phyloP scores from a whole-genome alignment of 1,140 invertebrate genomes.

The Pseudomyrmex gracilis region DNA sequence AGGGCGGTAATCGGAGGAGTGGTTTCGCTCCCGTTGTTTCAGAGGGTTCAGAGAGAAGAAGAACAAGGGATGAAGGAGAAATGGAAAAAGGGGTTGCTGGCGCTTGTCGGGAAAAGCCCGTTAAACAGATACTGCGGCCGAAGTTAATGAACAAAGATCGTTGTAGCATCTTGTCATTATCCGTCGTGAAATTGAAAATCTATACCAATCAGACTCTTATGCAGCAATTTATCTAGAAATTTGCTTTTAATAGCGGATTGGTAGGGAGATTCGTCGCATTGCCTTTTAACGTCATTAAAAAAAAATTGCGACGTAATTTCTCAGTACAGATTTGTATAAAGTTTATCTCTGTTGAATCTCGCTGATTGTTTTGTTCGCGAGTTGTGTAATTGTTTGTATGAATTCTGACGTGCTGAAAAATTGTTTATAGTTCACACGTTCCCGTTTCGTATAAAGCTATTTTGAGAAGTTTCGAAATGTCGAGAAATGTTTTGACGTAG shows the following conservation, averaged over 20 bases:
- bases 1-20: slow-evolving; percentile 53
- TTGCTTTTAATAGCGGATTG: background rate
- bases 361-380: background rate
- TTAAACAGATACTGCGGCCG: slow-evolving; percentile 44
- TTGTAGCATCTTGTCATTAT: slow-evolving; percentile 41
- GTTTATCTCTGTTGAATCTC: background rate
- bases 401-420: background rate
- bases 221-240: slow-evolving; percentile 19
- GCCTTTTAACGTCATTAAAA: background rate
- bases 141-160: slow-evolving; percentile 58
- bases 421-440: background rate
- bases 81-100: slow-evolving; percentile 57
- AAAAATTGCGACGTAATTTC: background rate
- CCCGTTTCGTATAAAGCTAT: background rate
- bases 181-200: slow-evolving; percentile 27
- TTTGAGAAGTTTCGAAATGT: slow-evolving; percentile 4
- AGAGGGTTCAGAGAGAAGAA: slow-evolving; percentile 25
- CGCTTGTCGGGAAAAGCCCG: slow-evolving; percentile 41
- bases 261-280: background rate
- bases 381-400: background rate
- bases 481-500: slow-evolving; percentile 3
- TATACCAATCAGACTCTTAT: background rate
- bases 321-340: background rate
- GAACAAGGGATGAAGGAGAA: slow-evolving; percentile 30
- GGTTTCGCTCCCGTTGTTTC: slow-evolving; percentile 63